Base-by-base conservation (phyloP, 2,797 vertebrate genomes). In the Pseudochromis fuscus region DNA sequence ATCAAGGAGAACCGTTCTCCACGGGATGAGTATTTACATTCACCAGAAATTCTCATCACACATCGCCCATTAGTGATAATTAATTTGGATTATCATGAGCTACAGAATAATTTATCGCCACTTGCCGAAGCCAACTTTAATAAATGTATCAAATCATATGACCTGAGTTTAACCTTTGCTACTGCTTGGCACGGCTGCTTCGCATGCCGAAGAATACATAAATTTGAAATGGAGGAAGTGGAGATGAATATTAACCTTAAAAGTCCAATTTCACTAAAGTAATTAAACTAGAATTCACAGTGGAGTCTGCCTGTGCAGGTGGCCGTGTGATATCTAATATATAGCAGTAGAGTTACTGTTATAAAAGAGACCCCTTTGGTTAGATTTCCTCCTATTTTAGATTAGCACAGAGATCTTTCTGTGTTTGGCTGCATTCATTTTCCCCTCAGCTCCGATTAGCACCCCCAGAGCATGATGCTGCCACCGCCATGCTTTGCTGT, bases 141-240 rank as follows among this genome's bases (percentile, higher is more conserved):
- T 89, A 88, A 84, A 89, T 83, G 75, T 79, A 86, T 87, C 73
- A 79, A 56, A 85, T 87, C 63, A 64, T 33, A 42, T 52, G 77
- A 88, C 89, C 81, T 21, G 37, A 61, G 53, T 82, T 89, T 87
- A 85, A 93, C 90, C 88, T 91, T 83, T 87, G 79, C 67, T 67
- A 30, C 73, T 19, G 49, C 55, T 48, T 28, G 19, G 55, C 68
- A 83, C 72, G n/a, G n/a, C n/a, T 33, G 57, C 78, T 50, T 65
- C 4, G 19, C 79, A 72, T 79, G 63, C 71, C 61, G 68, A 61
- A 38, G 82, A 87, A 81, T 84, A 77, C 23, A 73, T 88, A 25
- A 3, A 84, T 91, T 50, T 79, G 19, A 83, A 89, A 85, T 87
- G 48, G 18, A 19, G 40, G 61, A 67, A 66, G 52, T 13, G 0